Conservation (phyloP, 2,113 vertebrate genomes). For the Grallaria varia region DNA sequence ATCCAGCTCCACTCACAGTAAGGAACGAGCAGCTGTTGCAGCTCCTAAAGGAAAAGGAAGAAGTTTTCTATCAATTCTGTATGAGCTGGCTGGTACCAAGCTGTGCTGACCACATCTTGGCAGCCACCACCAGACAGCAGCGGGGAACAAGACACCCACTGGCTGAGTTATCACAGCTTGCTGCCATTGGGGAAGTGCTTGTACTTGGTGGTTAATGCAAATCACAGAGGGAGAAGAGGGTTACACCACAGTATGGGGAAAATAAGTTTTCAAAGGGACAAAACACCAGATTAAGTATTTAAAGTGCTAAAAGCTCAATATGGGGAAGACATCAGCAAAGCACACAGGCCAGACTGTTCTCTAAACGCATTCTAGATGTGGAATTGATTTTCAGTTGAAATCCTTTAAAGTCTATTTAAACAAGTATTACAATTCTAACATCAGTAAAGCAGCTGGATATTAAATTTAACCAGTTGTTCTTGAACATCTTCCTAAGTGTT, state of each 20-base stretch:
- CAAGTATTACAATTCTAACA: conserved; percentile 35
- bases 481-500: conserved; percentile 28
- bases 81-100: not conserved
- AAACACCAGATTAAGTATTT: conserved; percentile 33
- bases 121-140: not conserved
- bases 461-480: conserved; percentile 59
- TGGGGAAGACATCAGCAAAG: conserved; percentile 25
- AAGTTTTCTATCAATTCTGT: not conserved
- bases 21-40: not conserved
- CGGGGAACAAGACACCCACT: not conserved
- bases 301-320: conserved; percentile 25
- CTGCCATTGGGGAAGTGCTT: not conserved
- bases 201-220: not conserved
- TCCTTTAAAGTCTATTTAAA: conserved; percentile 56
- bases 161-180: not conserved
- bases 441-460: conserved; percentile 52
- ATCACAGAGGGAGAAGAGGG: not conserved
- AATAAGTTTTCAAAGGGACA: not conserved
- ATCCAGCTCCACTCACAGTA: not conserved
- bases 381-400: conserved; percentile 61
- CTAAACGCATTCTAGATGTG: not conserved
- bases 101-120: conserved; percentile 25
- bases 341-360: not conserved
- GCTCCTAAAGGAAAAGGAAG: not conserved
- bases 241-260: not conserved